Percentiles rank a stretch among this genome's conserved stretches.
These are phyloP conservation scores for Seriola rivoliana DNA, from an alignment of 2,113 vertebrate genomes.

Conservation along the genomic window DNA sequence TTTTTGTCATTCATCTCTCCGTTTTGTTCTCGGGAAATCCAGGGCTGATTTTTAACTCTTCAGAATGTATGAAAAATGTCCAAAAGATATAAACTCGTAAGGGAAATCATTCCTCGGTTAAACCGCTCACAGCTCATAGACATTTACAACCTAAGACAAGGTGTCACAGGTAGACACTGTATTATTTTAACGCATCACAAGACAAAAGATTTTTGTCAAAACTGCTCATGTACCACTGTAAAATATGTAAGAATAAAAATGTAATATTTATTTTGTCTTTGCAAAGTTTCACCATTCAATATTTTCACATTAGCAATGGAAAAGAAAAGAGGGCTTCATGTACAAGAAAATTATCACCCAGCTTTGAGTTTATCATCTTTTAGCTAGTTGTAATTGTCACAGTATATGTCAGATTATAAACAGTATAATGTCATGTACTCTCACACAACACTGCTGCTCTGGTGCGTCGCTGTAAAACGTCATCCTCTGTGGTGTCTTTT, in stretches of 20 bases:
- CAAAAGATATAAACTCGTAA: background rate
- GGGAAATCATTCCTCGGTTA: too few species aligned
- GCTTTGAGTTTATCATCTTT: too few species aligned
- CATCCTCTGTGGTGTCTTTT: background rate
- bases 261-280: too few species aligned
- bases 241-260: too few species aligned
- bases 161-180: too few species aligned
- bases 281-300: too few species aligned
- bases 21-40: too few species aligned
- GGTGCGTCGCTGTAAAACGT: background rate
- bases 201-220: too few species aligned
- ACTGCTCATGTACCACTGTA: too few species aligned
- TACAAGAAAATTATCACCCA: background rate
- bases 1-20: too few species aligned
- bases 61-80: background rate
- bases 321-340: background rate
- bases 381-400: background rate
- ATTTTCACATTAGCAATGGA: too few species aligned
- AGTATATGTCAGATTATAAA: background rate
- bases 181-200: background rate
- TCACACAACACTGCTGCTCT: background rate
- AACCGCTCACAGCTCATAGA: background rate
- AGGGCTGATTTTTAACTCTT: background rate
- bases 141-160: background rate
- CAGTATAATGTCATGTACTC: background rate